Evolutionary conservation across 2,797 vertebrate species (phyloP).

Genomic region (Lepus townsendii): DNA sequence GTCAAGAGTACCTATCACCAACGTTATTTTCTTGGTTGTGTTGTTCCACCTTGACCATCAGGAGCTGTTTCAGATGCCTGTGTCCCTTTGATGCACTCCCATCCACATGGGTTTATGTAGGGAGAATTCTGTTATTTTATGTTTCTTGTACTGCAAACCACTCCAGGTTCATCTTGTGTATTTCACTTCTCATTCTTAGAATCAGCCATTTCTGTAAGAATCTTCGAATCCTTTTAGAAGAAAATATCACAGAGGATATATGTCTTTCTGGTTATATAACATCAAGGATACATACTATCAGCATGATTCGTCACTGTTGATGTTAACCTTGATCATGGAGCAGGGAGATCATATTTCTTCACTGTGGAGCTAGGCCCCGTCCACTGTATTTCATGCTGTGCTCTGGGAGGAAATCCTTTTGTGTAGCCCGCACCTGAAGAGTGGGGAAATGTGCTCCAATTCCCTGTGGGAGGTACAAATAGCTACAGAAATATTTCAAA

Average conservation of each 20-base stretch:
- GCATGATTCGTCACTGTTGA: background rate
- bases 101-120: background rate
- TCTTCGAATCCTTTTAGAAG: background rate
- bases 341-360: background rate
- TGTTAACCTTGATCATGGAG: background rate
- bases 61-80: background rate
- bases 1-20: background rate
- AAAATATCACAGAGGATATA: background rate
- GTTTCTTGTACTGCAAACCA: background rate
- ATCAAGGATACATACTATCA: background rate
- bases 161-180: background rate
- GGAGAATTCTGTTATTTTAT: background rate
- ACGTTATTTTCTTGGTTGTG: background rate
- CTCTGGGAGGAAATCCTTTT: background rate
- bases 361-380: fast-evolving
- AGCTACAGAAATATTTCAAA: background rate
- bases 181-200: background rate
- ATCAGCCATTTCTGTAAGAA: background rate
- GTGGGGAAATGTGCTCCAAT: background rate
- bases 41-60: background rate
- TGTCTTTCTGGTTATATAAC: background rate
- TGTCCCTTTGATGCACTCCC: background rate
- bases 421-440: background rate
- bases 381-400: background rate
- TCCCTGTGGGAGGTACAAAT: background rate